A percentile compares a stretch with the other conserved stretches of the same genome.
Evolutionary conservation across 2,113 vertebrate species (phyloP).

Genomic region (Pan troglodytes): NHGRI_mPanTro3-v2.1_pri NC_086015.1:178525501-178526000

Average conservation of each 20-base stretch:
- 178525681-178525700: neutral
- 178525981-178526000: neutral
- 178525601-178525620: rapidly evolving
- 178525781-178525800: neutral
- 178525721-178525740: neutral
- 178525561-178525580: neutral
- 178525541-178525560: neutral
- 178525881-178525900: neutral
- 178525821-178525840: neutral
- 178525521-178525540: neutral
- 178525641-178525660: neutral
- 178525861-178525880: constrained; percentile 15
- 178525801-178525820: neutral
- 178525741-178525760: neutral
- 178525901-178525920: constrained; percentile 27
- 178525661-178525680: neutral
- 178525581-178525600: neutral
- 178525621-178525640: neutral
- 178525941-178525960: neutral
- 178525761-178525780: neutral
- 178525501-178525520: neutral
- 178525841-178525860: neutral
- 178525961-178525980: neutral
- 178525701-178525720: too few relatives aligned
- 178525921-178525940: neutral